phyloP scores from a whole-genome alignment of 2,113 vertebrate genomes.

The Cavia porcellus region DNA sequence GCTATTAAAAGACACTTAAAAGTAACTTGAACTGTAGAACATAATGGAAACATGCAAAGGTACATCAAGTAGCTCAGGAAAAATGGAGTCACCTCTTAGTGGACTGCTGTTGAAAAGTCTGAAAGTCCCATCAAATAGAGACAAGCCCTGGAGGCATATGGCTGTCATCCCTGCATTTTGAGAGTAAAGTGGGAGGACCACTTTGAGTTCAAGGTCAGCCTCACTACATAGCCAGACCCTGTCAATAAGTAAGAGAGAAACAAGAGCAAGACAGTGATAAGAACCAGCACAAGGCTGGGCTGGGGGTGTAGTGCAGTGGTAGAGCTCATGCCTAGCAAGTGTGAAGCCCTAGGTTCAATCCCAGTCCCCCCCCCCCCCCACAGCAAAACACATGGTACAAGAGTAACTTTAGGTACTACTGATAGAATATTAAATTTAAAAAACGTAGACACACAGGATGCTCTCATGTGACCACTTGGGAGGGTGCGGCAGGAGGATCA shows the following conservation, averaged over 20 bases:
- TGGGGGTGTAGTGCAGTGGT: background rate
- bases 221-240: background rate
- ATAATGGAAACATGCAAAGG: background rate
- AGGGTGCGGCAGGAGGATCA: background rate
- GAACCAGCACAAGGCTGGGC: background rate
- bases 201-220: background rate
- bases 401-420: background rate
- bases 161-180: too few species aligned
- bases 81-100: background rate
- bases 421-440: background rate
- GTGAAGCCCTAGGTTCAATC: too few species aligned
- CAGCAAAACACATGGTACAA: background rate
- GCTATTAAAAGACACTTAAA: background rate
- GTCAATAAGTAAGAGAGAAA: background rate
- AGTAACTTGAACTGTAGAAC: background rate
- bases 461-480: background rate
- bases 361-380: too few species aligned
- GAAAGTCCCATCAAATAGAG: background rate
- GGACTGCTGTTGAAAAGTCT: background rate
- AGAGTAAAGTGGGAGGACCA: too few species aligned
- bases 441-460: background rate
- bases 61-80: background rate
- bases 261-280: background rate
- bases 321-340: background rate
- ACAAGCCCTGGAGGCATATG: too few species aligned